Evolutionary conservation across 1,140 invertebrate species (phyloP).

Genomic region (Lasaia peninsularis): DNA sequence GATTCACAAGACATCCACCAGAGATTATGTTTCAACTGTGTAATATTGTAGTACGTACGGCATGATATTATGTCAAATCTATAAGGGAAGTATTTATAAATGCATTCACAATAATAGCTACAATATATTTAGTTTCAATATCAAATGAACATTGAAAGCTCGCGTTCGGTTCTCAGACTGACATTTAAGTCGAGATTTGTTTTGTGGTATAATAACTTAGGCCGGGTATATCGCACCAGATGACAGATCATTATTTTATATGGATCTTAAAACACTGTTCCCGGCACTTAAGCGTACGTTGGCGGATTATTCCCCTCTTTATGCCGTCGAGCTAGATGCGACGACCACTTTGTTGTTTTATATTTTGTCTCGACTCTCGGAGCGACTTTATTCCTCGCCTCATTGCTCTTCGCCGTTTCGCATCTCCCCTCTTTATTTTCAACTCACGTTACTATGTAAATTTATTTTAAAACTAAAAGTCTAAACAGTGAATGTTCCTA

Average conservation of each 20-base stretch:
- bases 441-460: slow-evolving; percentile 66
- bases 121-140: too few species aligned
- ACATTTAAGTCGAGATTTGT: neutral
- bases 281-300: slow-evolving; percentile 50
- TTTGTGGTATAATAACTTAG: slow-evolving; percentile 24
- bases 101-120: too few species aligned
- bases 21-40: too few species aligned
- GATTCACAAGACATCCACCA: too few species aligned
- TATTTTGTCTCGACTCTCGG: slow-evolving; percentile 65
- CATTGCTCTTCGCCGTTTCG: slow-evolving; percentile 70
- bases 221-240: slow-evolving; percentile 41
- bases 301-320: slow-evolving; percentile 66
- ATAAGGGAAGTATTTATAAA: too few species aligned
- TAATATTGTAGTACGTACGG: too few species aligned
- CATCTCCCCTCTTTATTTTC: slow-evolving; percentile 66
- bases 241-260: slow-evolving; percentile 70
- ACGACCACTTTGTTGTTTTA: slow-evolving; percentile 75
- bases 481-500: slow-evolving; percentile 36
- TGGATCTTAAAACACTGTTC: slow-evolving; percentile 59
- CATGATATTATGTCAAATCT: too few species aligned
- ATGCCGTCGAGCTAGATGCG: slow-evolving; percentile 57
- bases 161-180: too few species aligned
- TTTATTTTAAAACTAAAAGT: slow-evolving; percentile 63
- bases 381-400: slow-evolving; percentile 69
- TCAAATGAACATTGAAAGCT: too few species aligned